Evolutionary conservation across 2,888 invertebrate genomes (phyloP), one percentile per base, ranked within the genome.

Genomic region (Cheilosia soror): DNA sequence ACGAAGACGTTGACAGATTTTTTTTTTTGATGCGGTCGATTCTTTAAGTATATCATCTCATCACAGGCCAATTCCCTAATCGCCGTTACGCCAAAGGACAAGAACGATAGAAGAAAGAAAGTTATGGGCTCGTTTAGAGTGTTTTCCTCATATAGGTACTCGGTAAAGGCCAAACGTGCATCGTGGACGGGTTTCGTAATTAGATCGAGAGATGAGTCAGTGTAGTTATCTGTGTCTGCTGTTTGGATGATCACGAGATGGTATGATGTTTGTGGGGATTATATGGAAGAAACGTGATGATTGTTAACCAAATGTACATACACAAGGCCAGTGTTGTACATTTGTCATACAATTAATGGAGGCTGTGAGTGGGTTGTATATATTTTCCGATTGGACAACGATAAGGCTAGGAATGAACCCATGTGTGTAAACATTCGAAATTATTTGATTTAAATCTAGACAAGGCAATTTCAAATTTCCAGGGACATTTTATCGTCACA

Each of bases 101-200:
- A 2, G 2, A 13, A 2, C 13, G 47, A 27, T 2, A 27, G 27
- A 11, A 29, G 58, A 42, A 25, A 33, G 47, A 25, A 27, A 37
- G 47, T 65, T 73, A 37, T 47, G 47, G 65, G 40, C 44, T 55
- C 49, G 51, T 66, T 77, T 62, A 27, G 60, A 66, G 40, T 5
- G 55, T 44, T 66, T 65, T 44, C 58, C 47, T 68, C 49, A 27
- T 63, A 2, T 20, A 20, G 20, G 20, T 20, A 20, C 20, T 20
- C 20, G 20, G 20, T 20, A 72, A 68, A 77, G 71, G 66, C 44
- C 58, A 72, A 68, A 72, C 77, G 66, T 82, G 71, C 66, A 65
- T 65, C 65, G 72, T 15, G 60, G 9, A 77, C 66, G 72, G 77
- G 77, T 77, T 82, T 68, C 82, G 40, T 77, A 77, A 77, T 82